Base-by-base conservation (phyloP, 2,888 invertebrate species). In the Neria commutata region DNA sequence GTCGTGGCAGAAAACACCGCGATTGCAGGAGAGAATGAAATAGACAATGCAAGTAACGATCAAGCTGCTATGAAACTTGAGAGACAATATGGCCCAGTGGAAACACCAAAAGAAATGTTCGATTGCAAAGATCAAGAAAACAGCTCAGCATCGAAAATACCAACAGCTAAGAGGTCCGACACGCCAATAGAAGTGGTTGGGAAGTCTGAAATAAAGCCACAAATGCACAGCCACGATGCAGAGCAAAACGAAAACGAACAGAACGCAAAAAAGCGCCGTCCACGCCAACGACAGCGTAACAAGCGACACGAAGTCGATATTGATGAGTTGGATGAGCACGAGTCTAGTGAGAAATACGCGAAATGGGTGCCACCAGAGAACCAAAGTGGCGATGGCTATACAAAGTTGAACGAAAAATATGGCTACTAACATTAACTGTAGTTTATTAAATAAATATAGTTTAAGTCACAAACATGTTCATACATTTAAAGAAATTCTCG, bases 371-470 rank as follows among this genome's bases (percentile, higher is more conserved):
- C 93, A 3, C 93, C 93, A 1, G 70, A 81, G 66, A 85, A 86
- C 73, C 92, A 93, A 81, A 85, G 85, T 46, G 92, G 92, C 1
- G 92, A 92, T 81, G 92, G 92, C 4, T 84, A 86, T 67, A 92
- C 91, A 1, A 85, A 84, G 68, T 83, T 92, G 34, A 92, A 92
- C 81, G 88, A 89, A 34, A 91, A 90, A 81, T 88, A 85, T 76
- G 92, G 92, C 17, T 92, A 92, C 78, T 92, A 80, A 85, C 11
- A 3, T 8, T 14, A n/a, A 42, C n/a, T n/a, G n/a, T n/a, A n/a
- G n/a, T n/a, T n/a, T n/a, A n/a, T n/a, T n/a, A n/a, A n/a, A n/a
- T n/a, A n/a, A n/a, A n/a, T n/a, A n/a, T n/a, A n/a, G n/a, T n/a
- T n/a, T n/a, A n/a, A n/a, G n/a, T n/a, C n/a, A n/a, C n/a, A n/a